Conservation (phyloP, 2,113 vertebrate species). For the Corydoras sp. region DNA sequence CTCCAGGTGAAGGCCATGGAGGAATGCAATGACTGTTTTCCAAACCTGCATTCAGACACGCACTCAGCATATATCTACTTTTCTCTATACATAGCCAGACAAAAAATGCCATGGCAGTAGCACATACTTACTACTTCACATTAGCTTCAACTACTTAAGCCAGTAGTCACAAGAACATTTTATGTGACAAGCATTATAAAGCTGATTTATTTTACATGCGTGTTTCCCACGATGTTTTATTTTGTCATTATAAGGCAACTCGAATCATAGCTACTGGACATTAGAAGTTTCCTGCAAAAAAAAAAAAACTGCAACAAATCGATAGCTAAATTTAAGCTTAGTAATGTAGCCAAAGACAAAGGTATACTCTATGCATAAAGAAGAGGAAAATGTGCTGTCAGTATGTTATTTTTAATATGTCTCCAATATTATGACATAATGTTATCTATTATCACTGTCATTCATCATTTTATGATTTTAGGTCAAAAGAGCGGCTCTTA, state of each 20-base stretch:
- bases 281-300: too few species aligned
- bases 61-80: slow-evolving; percentile 53
- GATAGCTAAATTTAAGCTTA: too few species aligned
- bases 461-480: too few species aligned
- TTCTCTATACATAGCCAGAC: slow-evolving; percentile 62
- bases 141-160: slow-evolving; percentile 56
- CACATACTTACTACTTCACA: slow-evolving; percentile 35
- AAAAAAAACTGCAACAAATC: too few species aligned
- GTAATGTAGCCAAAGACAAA: too few species aligned
- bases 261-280: slow-evolving; percentile 47
- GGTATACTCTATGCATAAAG: too few species aligned
- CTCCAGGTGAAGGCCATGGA: slow-evolving; percentile 60
- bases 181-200: slow-evolving; percentile 72
- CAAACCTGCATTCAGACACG: slow-evolving; percentile 69
- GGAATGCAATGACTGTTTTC: slow-evolving; percentile 52
- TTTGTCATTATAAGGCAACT: slow-evolving; percentile 50
- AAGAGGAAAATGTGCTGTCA: too few species aligned
- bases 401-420: too few species aligned
- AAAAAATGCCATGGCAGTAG: slow-evolving; percentile 36
- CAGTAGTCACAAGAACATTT: slow-evolving; percentile 63
- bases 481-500: too few species aligned
- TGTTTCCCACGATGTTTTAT: slow-evolving; percentile 61
- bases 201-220: slow-evolving; percentile 65
- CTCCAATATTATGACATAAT: too few species aligned
- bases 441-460: too few species aligned